Evolutionary conservation across 2,113 vertebrate genomes (phyloP).

Genomic region (Silurus meridionalis): DNA sequence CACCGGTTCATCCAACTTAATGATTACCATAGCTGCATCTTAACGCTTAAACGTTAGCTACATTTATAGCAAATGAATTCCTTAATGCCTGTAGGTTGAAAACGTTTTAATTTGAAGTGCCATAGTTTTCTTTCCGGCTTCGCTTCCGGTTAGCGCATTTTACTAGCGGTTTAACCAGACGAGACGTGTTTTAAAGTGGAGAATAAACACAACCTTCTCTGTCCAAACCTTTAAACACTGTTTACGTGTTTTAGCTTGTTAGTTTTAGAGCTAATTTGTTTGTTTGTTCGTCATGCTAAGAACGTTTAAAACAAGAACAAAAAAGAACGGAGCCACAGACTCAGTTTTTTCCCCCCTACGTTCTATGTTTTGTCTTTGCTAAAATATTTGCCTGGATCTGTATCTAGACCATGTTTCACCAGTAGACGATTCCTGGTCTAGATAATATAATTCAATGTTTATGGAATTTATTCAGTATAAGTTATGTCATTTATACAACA

Average conservation of each 20-base stretch:
- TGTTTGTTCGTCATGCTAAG: not conserved
- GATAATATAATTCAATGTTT: not conserved
- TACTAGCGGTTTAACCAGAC: not conserved
- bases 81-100: not conserved
- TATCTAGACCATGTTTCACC: not conserved
- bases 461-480: no score
- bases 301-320: not conserved
- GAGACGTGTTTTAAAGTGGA: not conserved
- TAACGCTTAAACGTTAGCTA: not conserved
- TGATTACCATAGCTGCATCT: not conserved
- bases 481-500: no score
- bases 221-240: not conserved
- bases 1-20: not conserved
- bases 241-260: not conserved
- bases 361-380: not conserved
- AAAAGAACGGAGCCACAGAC: not conserved
- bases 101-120: not conserved
- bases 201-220: not conserved
- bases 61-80: not conserved
- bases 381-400: not conserved
- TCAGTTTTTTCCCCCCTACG: not conserved
- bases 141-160: not conserved
- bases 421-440: not conserved
- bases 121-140: not conserved
- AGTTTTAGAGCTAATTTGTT: not conserved